Conservation (phyloP, 1,140 invertebrate genomes). For the Stegodyphus mimosarum region DNA sequence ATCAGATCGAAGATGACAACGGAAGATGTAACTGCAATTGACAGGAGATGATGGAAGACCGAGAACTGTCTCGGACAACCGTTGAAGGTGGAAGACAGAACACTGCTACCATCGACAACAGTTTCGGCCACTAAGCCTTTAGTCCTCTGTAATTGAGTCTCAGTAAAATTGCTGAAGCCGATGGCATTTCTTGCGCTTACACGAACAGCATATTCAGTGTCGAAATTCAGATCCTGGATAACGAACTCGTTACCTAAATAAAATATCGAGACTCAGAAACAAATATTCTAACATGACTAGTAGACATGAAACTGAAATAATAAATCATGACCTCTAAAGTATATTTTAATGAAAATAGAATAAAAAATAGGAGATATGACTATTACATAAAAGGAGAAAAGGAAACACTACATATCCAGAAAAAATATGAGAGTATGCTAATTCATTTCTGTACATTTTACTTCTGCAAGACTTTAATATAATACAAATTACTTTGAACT, state of each 20-base stretch:
- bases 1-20: background rate
- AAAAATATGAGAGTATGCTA: no score
- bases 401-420: no score
- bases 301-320: no score
- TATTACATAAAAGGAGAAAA: no score
- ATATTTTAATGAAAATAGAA: no score
- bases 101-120: constrained; percentile 40
- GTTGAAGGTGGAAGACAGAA: constrained; percentile 56
- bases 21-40: background rate
- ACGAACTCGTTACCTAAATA: constrained; percentile 31
- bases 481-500: no score
- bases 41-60: background rate
- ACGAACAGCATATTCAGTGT: constrained; percentile 65
- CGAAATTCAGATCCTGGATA: constrained; percentile 61
- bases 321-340: no score
- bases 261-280: no score
- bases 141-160: constrained; percentile 60
- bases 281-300: no score
- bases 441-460: no score
- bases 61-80: background rate
- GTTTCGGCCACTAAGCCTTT: constrained; percentile 49
- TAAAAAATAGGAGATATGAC: no score
- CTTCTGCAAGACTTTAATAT: no score
- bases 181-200: constrained; percentile 64
- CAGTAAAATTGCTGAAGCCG: constrained; percentile 65